Evolutionary conservation across 2,113 vertebrate species (phyloP), one percentile per base, ranked within the genome.

Genomic region (Clarias gariepinus): DNA sequence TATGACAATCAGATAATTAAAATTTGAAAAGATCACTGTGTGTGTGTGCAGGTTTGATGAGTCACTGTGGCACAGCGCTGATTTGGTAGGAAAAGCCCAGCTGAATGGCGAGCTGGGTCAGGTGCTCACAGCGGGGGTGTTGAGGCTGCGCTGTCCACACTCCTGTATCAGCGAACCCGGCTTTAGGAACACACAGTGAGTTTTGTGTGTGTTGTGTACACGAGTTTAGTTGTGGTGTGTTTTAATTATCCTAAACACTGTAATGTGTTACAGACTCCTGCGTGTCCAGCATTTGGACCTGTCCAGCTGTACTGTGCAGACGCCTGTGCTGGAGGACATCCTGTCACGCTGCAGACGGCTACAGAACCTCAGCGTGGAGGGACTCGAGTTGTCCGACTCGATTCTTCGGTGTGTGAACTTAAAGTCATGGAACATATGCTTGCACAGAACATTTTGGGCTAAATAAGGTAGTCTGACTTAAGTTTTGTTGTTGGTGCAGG

Each of bases 11-110:
- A 25, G 73, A 15, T 76, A 36, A 36, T 36, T 36, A 4, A 53
- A n/a, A 76, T 53, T 47, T 79, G 58, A 18, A 58, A 55, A 53
- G 11, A 30, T 16, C 28, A 16, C 41, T 30, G 41, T 41, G n/a
- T 69, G 28, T 36, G 76, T 47, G 19, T 87, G n/a, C 89, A 99
- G 98, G 91, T 95, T 96, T 69, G 98, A 99, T 19, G 97, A 98
- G 89, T 97, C 96, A 21, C 94, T 99, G 57, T 99, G 98, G 98
- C 94, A 95, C 85, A 96, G 95, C 25, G 95, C 98, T 25, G 98
- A 99, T 87, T 94, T 99, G 88, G 92, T 95, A 52, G 96, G 95
- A 11, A 91, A 92, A 90, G 96, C 94, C 87, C 92, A 97, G 82
- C 85, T 90, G 1, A 95, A 92, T 0, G 93, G 91, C 0, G 96